Percentiles rank a stretch among this genome's conserved stretches.
Evolutionary conservation across 2,113 vertebrate genomes (phyloP).

Genomic region (Tilapia sparmanii): DNA sequence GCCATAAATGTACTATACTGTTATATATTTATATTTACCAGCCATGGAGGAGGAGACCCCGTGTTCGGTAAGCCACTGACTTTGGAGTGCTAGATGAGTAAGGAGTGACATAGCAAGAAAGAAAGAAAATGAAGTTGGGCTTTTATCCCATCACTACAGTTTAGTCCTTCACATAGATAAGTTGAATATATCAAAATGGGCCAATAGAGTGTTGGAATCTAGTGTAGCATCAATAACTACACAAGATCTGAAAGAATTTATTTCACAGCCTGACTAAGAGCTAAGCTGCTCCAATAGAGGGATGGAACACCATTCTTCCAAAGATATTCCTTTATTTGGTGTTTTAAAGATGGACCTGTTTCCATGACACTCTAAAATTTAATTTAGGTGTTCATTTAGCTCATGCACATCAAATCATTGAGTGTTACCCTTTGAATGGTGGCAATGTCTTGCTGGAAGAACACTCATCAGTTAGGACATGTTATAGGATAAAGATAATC

Average conservation of each 20-base stretch:
- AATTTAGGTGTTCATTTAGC: not conserved
- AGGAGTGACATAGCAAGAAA: not conserved
- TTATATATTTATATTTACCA: conserved; percentile 34
- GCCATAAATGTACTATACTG: accelerated
- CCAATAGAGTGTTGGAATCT: not conserved
- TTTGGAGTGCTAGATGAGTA: conserved; percentile 31
- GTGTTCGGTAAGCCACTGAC: conserved; percentile 33
- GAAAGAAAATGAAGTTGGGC: not conserved
- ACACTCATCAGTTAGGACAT: not conserved
- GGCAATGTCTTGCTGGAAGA: not conserved
- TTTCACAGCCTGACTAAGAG: not conserved
- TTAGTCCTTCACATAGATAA: not conserved
- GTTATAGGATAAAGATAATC: not conserved
- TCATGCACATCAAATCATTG: not conserved
- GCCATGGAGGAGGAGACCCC: conserved; percentile 39
- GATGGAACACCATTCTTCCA: not conserved
- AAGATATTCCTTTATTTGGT: not conserved
- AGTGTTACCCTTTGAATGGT: not conserved
- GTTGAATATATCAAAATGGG: not conserved
- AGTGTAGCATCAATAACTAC: not conserved
- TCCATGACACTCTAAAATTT: not conserved
- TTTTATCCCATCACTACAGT: not conserved
- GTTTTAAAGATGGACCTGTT: not conserved
- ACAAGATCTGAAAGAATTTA: not conserved
- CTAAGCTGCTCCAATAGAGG: not conserved